Conservation (phyloP, 2,888 invertebrate genomes). For the Helleia helle region DNA sequence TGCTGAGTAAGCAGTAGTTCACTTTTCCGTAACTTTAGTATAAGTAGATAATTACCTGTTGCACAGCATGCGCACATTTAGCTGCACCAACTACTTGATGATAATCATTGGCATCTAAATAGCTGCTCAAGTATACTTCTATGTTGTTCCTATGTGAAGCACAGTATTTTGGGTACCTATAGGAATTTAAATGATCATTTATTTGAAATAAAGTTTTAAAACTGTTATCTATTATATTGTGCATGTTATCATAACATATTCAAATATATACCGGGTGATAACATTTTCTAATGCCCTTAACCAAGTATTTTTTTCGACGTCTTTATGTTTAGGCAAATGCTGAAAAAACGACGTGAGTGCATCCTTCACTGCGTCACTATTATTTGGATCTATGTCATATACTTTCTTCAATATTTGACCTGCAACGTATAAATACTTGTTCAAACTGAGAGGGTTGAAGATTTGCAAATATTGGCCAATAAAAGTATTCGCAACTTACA, state of each 20-base stretch:
- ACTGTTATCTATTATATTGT: too few species aligned
- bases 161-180: conserved; percentile 57
- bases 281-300: conserved; percentile 39
- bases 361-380: conserved; percentile 55
- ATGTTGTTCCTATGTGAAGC: conserved; percentile 43
- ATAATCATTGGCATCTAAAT: conserved; percentile 38
- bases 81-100: conserved; percentile 51
- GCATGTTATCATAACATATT: too few species aligned
- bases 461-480: neutral
- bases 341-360: conserved; percentile 42
- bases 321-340: conserved; percentile 38
- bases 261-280: conserved; percentile 50
- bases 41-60: conserved; percentile 55
- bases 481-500: neutral
- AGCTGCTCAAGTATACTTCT: conserved; percentile 40
- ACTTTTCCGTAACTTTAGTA: too few species aligned
- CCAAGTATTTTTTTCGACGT: conserved; percentile 36
- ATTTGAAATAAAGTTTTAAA: too few species aligned
- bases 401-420: conserved; percentile 51
- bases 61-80: conserved; percentile 54
- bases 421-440: conserved; percentile 28
- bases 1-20: too few species aligned
- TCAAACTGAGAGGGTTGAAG: neutral
- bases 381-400: conserved; percentile 45
- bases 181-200: conserved; percentile 18